Evolutionary conservation across 2,888 invertebrate species (phyloP), one percentile per base, ranked within the genome.

Genomic region (Papilio protenor): DNA sequence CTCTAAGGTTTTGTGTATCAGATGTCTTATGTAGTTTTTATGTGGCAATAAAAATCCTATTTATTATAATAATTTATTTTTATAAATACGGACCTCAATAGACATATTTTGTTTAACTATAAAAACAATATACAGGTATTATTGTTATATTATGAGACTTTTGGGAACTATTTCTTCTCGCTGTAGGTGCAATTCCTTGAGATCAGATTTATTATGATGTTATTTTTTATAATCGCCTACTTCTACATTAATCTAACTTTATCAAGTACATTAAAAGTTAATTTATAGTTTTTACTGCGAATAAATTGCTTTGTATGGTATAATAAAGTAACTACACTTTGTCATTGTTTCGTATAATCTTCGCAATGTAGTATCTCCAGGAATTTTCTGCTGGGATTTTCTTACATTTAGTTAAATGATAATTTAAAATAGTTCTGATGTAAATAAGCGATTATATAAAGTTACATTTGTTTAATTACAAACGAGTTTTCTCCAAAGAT

Each of bases 401-500:
- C 61, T 27, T 14, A 33, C 3, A 11, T 27, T 16, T 8, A 14
- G 3, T 27, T 27, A 16, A 18, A 18, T 33, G 6, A 18, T 45
- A 4, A 66, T n/a, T n/a, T n/a, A 12, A 45, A 66, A 69, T 40
- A 2, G 45, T 33, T 69, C n/a, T 45, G 21, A 69, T 21, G 1
- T 16, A 64, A 61, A 33, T 18, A 40, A 21, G 18, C 27, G 21
- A 45, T 69, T 45, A 45, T 45, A 45, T 45, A 45, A 69, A n/a
- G 45, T 40, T 40, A 45, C 45, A 21, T 69, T 45, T 69, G 40
- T 69, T 45, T 69, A 45, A 69, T 45, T 45, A 69, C 45, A 69
- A 40, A 69, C 66, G 21, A 45, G 66, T 21, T 69, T 69, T 69
- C 66, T 8, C 66, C 66, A 45, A 69, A 45, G 66, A 69, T 69